phyloP scores from a whole-genome alignment of 2,797 vertebrate genomes.

The Phylloscopus collybita region DNA sequence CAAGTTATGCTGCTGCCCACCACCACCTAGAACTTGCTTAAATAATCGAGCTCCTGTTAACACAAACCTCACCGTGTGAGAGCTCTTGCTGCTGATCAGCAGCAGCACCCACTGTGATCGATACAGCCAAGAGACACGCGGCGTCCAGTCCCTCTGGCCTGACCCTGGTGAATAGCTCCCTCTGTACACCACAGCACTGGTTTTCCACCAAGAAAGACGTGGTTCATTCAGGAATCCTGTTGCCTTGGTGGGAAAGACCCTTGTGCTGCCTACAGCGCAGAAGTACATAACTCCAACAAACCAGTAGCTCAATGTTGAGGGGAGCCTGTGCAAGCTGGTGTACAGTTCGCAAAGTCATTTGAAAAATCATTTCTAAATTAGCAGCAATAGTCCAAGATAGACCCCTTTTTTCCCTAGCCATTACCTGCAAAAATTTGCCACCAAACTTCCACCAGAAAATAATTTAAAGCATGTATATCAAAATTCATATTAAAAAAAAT shows the following conservation, averaged over 20 bases:
- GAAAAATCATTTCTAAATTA: background rate
- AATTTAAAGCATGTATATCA: background rate
- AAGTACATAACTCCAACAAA: background rate
- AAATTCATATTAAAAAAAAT: background rate
- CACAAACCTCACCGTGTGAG: accelerated
- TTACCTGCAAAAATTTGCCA: background rate
- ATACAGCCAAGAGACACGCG: background rate
- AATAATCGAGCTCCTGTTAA: accelerated
- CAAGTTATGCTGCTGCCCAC: background rate
- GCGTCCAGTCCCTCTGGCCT: background rate
- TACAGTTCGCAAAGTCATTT: background rate
- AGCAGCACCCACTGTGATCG: background rate
- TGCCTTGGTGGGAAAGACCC: background rate
- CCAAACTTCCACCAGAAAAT: background rate
- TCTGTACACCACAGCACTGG: background rate
- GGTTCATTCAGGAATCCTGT: background rate
- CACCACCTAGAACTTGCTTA: background rate
- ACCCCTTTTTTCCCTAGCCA: accelerated
- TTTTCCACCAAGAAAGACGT: background rate
- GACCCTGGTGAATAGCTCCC: background rate
- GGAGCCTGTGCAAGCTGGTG: background rate
- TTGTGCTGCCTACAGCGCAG: accelerated
- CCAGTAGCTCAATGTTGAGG: accelerated
- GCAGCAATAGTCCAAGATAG: background rate
- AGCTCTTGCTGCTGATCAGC: background rate